phyloP scores from a whole-genome alignment of 2,888 invertebrate species.

The Agonopterix heracliana region DNA sequence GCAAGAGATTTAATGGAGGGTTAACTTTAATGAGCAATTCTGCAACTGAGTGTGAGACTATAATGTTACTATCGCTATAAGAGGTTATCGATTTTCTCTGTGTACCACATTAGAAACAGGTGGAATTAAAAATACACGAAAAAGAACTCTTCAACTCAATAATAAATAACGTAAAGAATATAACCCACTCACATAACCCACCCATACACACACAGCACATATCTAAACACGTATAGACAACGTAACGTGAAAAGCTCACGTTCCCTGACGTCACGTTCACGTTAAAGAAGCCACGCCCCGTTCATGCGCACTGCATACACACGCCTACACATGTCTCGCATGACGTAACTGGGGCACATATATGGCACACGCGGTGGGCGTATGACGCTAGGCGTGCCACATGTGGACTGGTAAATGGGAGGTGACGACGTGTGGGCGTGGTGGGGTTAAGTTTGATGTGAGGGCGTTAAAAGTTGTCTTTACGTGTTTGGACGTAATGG shows the following conservation, averaged over 20 bases:
- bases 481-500: not conserved
- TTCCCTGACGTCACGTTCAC: constrained; percentile 6
- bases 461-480: not conserved
- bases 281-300: constrained; percentile 4
- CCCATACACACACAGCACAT: constrained; percentile 13
- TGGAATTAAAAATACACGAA: too few species aligned
- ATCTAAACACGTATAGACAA: constrained; percentile 38
- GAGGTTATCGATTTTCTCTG: too few species aligned
- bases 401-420: not conserved
- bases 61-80: too few species aligned
- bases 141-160: too few species aligned
- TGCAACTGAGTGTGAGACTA: too few species aligned
- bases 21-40: too few species aligned
- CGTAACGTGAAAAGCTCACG: constrained; percentile 51
- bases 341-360: constrained; percentile 54
- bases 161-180: too few species aligned
- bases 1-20: too few species aligned
- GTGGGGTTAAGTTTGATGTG: not conserved
- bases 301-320: constrained; percentile 55
- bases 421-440: constrained; percentile 22
- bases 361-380: constrained; percentile 16
- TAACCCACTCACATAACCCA: too few species aligned
- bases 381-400: not conserved
- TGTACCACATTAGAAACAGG: too few species aligned
- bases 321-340: constrained; percentile 50